Conservation (phyloP, 2,888 invertebrate genomes). For the Syritta pipiens region DNA sequence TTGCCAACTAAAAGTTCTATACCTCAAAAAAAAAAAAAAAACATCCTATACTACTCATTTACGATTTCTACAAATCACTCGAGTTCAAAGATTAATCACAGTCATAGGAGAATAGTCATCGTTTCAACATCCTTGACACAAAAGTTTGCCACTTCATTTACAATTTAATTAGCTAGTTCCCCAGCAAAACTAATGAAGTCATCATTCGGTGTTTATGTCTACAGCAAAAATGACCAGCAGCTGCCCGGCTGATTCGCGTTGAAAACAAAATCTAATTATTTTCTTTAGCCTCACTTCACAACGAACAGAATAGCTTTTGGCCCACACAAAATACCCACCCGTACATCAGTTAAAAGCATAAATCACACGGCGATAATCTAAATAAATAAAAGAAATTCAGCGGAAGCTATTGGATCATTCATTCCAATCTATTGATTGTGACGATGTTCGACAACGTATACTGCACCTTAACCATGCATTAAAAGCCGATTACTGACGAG, state of each 20-base stretch:
- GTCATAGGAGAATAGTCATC: too few species aligned
- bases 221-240: background rate
- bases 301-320: background rate
- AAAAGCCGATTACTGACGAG: conserved; percentile 6
- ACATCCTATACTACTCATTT: too few species aligned
- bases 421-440: too few species aligned
- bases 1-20: too few species aligned
- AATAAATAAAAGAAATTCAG: background rate
- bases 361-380: background rate
- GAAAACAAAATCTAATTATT: conserved; percentile 2
- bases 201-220: background rate
- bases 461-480: conserved; percentile 1
- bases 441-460: too few species aligned
- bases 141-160: too few species aligned
- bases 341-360: background rate
- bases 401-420: background rate
- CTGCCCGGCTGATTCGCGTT: background rate
- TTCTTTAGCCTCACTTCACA: background rate
- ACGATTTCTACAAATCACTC: too few species aligned
- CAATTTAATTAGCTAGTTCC: too few species aligned
- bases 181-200: background rate
- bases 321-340: background rate
- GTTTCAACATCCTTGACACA: too few species aligned
- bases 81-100: too few species aligned
- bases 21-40: too few species aligned